A percentile compares a stretch with the other conserved stretches of the same genome.
Conservation (phyloP, 2,797 vertebrate genomes). For the Anisognathus igniventris region DNA sequence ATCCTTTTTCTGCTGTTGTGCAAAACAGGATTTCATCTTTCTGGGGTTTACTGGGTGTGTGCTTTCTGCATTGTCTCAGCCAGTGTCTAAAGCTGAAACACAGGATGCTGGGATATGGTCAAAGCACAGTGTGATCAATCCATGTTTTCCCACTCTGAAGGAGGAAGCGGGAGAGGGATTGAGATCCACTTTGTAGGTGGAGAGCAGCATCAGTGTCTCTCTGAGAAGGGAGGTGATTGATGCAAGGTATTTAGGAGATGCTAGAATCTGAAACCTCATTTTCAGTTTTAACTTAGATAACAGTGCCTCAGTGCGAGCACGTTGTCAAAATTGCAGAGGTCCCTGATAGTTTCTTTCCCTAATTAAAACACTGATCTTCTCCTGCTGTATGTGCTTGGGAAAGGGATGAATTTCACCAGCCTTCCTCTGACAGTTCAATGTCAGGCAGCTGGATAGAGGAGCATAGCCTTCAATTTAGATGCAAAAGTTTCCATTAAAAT, state of each 20-base stretch:
- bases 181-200: not conserved
- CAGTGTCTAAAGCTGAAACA: not conserved
- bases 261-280: not conserved
- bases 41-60: not conserved
- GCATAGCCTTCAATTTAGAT: not conserved
- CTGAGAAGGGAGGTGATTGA: not conserved
- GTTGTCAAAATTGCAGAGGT: not conserved
- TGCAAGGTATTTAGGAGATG: not conserved
- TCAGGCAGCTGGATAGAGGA: not conserved
- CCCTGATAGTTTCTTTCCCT: not conserved
- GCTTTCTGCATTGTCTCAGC: not conserved
- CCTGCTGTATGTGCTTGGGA: not conserved
- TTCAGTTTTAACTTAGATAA: not conserved
- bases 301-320: not conserved
- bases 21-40: not conserved
- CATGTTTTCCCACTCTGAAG: not conserved
- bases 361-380: not conserved
- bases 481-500: conserved; percentile 23
- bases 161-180: not conserved
- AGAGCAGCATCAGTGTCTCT: not conserved
- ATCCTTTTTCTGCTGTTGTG: not conserved
- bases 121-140: not conserved
- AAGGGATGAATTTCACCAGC: not conserved
- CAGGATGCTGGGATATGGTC: not conserved
- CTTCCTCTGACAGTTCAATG: not conserved